These are phyloP conservation scores for Coccyzus lansbergi DNA, from an alignment of 2,797 vertebrate genomes.

Conservation along the genomic window DNA sequence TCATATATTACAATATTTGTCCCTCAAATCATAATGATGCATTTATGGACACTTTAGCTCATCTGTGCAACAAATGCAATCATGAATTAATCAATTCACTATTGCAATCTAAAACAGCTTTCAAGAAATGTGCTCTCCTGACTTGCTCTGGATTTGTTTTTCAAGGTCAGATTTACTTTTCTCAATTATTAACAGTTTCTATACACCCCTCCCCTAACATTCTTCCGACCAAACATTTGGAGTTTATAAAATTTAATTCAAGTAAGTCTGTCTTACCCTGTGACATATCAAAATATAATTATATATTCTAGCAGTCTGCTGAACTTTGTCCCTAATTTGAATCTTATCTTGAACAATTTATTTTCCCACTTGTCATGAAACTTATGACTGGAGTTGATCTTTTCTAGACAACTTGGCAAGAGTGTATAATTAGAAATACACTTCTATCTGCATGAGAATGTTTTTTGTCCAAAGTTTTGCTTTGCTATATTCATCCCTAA, in stretches of 20 bases:
- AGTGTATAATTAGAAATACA: constrained; percentile 34
- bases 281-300: constrained; percentile 61
- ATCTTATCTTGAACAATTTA: constrained; percentile 68
- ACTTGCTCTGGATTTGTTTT: not conserved
- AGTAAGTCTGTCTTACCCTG: not conserved
- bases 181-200: not conserved
- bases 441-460: not conserved
- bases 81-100: not conserved
- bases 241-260: constrained; percentile 25
- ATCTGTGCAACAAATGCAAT: not conserved
- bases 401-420: constrained; percentile 44
- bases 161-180: not conserved
- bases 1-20: not conserved
- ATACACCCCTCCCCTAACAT: not conserved
- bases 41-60: not conserved
- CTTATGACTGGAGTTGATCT: constrained; percentile 44
- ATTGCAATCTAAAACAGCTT: not conserved
- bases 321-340: constrained; percentile 71
- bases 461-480: not conserved
- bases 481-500: not conserved
- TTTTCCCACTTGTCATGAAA: constrained; percentile 71
- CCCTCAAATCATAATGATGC: not conserved
- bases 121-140: not conserved
- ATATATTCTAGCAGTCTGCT: constrained; percentile 67
- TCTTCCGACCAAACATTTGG: not conserved